Percentiles rank a stretch among this genome's conserved stretches.
Conservation (phyloP, 2,797 vertebrate genomes). For the Epinephelus awoara region DNA sequence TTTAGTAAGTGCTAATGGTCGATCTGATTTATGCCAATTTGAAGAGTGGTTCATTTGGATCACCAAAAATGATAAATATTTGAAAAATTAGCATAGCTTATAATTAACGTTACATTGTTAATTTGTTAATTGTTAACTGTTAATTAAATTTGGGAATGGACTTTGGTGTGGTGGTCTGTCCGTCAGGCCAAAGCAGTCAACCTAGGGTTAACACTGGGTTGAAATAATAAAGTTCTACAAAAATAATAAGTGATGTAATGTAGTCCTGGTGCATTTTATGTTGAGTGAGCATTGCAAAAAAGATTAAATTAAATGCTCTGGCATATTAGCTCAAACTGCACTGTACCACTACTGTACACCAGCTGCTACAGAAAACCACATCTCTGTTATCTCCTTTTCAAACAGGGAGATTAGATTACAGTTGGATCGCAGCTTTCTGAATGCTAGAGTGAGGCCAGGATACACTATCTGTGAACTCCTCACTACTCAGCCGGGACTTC, state of each 20-base stretch:
- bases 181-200: too few species aligned
- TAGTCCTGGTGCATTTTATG: too few species aligned
- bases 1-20: too few species aligned
- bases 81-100: too few species aligned
- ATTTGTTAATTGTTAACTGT: too few species aligned
- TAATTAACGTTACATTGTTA: too few species aligned
- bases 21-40: too few species aligned
- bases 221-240: neutral
- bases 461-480: constrained; percentile 29
- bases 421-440: constrained; percentile 6
- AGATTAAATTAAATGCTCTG: constrained; percentile 46
- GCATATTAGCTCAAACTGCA: constrained; percentile 30
- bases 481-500: constrained; percentile 8
- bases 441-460: constrained; percentile 49
- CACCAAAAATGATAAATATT: too few species aligned
- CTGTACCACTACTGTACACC: constrained; percentile 8
- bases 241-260: too few species aligned
- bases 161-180: too few species aligned
- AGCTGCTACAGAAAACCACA: constrained; percentile 10
- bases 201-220: neutral
- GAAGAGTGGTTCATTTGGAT: too few species aligned
- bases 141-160: too few species aligned
- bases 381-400: constrained; percentile 34
- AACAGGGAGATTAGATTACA: constrained; percentile 51
- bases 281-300: neutral